Base-by-base conservation (phyloP, 1,140 invertebrate genomes). In the Camponotus vicinus region DNA sequence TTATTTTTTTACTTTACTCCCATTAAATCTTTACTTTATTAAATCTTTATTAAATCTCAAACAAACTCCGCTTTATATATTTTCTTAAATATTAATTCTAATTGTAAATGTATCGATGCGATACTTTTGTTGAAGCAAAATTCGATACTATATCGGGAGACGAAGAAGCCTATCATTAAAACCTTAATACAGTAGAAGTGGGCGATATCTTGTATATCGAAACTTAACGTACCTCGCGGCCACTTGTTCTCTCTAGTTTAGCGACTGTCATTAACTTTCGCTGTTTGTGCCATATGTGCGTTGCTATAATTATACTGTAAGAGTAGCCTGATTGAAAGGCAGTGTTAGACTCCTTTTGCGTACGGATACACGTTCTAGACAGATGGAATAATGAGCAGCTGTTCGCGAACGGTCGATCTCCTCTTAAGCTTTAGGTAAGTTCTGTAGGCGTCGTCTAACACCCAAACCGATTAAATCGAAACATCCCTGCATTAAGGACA, bases 231-330 rank as follows among this genome's bases (percentile, higher is more conserved):
- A 67, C 4, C 6, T 67, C 32, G 21, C 32, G 32, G 70, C 59
- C 84, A 86, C 64, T 89, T 89, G 59, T 59, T 45, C 18, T 37
- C 21, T 6, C 42, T 80, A 79, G 71, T 52, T 64, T n/a, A 52
- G 13, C 70, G 61, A 27, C 42, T 66, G 67, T 63, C 73, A 69
- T 79, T 90, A 87, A 83, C 52, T 77, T 88, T 71, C 37, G 66
- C 67, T 88, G 73, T 77, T 86, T 64, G 52, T 66, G 82, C 85
- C 78, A 55, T 32, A 83, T 79, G 83, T 55, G 63, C 87, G 61
- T 45, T 61, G 69, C 59, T 76, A 76, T 89, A 89, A 90, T 90
- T 90, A 90, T 84, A 89, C 82, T 83, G 88, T 84, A 73, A 89
- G 75, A 45, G 18, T 52, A 59, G 67, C 71, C 49, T 66, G 75